A percentile compares a stretch with the other conserved stretches of the same genome.
Conservation (phyloP, 2,113 vertebrate species). For the Madoqua kirkii region DNA sequence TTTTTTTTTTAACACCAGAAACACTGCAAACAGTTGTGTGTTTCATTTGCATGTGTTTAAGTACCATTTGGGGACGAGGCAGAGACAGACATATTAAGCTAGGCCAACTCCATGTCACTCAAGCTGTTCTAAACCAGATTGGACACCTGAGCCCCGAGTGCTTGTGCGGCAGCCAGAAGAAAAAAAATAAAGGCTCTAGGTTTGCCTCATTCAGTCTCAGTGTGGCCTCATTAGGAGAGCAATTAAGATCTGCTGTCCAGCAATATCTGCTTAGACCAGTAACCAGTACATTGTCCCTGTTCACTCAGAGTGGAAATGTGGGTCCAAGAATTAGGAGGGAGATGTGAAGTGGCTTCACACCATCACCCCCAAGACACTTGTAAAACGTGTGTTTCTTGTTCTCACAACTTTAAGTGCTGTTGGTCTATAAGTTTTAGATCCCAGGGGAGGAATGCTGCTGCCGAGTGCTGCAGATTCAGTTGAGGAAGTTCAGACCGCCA, state of each 20-base stretch:
- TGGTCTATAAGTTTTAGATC: background rate
- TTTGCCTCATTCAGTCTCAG: background rate
- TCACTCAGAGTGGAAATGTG: background rate
- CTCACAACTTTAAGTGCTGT: background rate
- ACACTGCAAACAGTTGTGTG: background rate
- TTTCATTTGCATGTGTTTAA: background rate
- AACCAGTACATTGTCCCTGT: background rate
- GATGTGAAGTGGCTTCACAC: background rate
- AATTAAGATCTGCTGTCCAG: background rate
- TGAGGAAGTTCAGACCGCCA: background rate
- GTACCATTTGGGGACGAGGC: background rate
- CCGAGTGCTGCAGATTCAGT: background rate
- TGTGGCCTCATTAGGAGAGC: background rate
- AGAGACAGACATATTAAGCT: background rate
- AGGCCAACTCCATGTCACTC: background rate
- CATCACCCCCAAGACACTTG: background rate
- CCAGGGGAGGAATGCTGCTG: background rate
- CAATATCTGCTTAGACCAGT: background rate
- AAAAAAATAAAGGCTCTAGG: background rate
- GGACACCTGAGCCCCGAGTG: background rate
- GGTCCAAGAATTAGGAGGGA: background rate
- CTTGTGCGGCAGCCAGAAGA: background rate
- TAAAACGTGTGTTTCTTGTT: background rate
- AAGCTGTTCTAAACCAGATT: background rate
- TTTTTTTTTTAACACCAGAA: constrained; percentile 17